Conservation (phyloP, 2,888 invertebrate genomes). For the Sphaeridia pumilis region DNA sequence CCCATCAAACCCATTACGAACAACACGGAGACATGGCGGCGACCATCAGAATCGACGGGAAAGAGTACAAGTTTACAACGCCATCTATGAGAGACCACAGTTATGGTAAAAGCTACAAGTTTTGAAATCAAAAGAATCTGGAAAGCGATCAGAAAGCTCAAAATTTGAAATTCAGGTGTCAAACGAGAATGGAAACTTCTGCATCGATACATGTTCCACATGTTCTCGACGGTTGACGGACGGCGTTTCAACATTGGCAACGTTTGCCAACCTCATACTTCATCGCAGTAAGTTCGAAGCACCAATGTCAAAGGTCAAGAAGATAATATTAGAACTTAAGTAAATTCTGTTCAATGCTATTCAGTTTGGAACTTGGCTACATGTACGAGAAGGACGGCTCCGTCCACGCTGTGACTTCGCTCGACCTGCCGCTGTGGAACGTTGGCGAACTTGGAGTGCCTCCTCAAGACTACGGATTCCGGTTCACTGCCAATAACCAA, state of each 20-base stretch:
- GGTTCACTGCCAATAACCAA: conserved; percentile 47
- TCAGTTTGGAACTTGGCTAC: conserved; percentile 54
- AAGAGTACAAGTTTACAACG: conserved; percentile 45
- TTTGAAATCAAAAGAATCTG: neutral
- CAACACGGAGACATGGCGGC: conserved; percentile 60
- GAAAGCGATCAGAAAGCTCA: neutral
- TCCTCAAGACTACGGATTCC: conserved; percentile 52
- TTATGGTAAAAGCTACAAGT: conserved; percentile 47
- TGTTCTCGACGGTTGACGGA: conserved; percentile 59
- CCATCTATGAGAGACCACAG: conserved; percentile 68
- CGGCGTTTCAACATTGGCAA: conserved; percentile 57
- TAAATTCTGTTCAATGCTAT: conserved; percentile 32
- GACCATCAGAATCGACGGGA: conserved; percentile 47
- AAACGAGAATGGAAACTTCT: conserved; percentile 62
- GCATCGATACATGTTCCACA: conserved; percentile 67
- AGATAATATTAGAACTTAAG: neutral
- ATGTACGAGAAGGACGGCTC: conserved; percentile 47
- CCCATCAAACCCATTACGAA: conserved; percentile 72
- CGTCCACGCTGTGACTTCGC: conserved; percentile 46
- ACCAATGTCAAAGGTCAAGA: too few species aligned
- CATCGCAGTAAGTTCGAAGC: conserved; percentile 51
- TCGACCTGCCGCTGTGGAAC: conserved; percentile 49
- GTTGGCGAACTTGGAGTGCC: conserved; percentile 50
- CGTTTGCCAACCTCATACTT: conserved; percentile 60
- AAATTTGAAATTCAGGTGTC: conserved; percentile 43